Base-by-base conservation (phyloP, 2,113 vertebrate species). In the Ranitomeya variabilis region DNA sequence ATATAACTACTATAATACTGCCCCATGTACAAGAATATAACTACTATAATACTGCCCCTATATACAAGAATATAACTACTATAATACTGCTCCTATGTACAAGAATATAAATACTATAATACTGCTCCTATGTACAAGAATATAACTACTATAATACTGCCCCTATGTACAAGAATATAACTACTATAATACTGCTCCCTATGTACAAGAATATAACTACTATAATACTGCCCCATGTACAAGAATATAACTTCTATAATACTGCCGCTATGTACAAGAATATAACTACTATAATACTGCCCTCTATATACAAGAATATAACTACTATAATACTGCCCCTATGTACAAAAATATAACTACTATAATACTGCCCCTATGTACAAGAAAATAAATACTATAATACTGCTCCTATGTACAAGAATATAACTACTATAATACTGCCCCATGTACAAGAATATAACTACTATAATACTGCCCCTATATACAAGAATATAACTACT, bases 321-420 rank as follows among this genome's bases (percentile, higher is more conserved):
- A 74, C 31, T 74, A 45, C 71, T 74, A 51, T 74, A 74, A 74
- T 74, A 74, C 71, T 74, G 31, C 71, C 71, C 71, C 71, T 18
- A 45, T 45, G 0, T 45, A 18, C 15, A 74, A 45, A 26, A 74
- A 74, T 69, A 69, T 69, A 69, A 69, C n/a, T 26, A 26, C n/a
- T 69, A 69, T 69, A 69, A 69, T 69, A 69, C 66, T 23, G 9
- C 66, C 23, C n/a, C 23, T 26, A 26, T 69, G 11, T 69, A 69
- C n/a, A 69, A 26, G 66, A 62, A 62, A 19, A 19, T 2, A 62
- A 62, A 16, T 62, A 19, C 13, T 62, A 6, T 31, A 31, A 31
- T 31, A 31, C 26, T 31, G n/a, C n/a, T n/a, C 26, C 26, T 31
- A 31, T 31, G 26, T 31, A 31, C 26, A 31, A 31, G 26, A 31